Conservation (phyloP, 2,888 invertebrate genomes). For the Hyppa rectilinea region DNA sequence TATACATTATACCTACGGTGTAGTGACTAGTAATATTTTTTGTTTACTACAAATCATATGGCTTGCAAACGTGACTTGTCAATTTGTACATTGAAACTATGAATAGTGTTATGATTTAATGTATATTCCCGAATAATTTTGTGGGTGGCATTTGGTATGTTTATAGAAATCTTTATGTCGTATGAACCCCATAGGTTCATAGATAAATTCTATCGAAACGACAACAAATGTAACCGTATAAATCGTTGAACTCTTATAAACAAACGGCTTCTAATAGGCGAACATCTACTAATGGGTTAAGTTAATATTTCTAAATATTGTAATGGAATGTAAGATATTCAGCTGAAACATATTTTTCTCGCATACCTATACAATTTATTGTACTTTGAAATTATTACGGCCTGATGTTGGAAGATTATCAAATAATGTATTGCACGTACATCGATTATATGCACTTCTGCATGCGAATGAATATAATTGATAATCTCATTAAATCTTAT, state of each 20-base stretch:
- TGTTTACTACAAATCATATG: constrained; percentile 51
- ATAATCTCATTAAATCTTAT: constrained; percentile 7
- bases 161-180: constrained; percentile 4
- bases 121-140: neutral
- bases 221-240: too few species aligned
- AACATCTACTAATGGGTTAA: too few species aligned
- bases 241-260: too few species aligned
- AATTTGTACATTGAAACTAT: constrained; percentile 24
- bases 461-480: constrained; percentile 20
- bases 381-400: constrained; percentile 2
- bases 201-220: too few species aligned
- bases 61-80: constrained; percentile 56
- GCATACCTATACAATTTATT: neutral
- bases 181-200: too few species aligned
- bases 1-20: constrained; percentile 20
- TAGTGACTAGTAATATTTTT: constrained; percentile 41
- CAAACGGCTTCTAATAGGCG: too few species aligned
- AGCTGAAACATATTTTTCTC: neutral
- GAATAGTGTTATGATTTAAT: constrained; percentile 13
- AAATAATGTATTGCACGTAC: neutral
- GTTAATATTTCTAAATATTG: too few species aligned
- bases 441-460: constrained; percentile 5
- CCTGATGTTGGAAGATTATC: constrained; percentile 1
- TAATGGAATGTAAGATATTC: neutral
- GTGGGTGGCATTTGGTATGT: constrained; percentile 6